A percentile compares a stretch with the other conserved stretches of the same genome.
Conservation (phyloP, 2,888 invertebrate genomes). For the Lutraria lutraria region DNA sequence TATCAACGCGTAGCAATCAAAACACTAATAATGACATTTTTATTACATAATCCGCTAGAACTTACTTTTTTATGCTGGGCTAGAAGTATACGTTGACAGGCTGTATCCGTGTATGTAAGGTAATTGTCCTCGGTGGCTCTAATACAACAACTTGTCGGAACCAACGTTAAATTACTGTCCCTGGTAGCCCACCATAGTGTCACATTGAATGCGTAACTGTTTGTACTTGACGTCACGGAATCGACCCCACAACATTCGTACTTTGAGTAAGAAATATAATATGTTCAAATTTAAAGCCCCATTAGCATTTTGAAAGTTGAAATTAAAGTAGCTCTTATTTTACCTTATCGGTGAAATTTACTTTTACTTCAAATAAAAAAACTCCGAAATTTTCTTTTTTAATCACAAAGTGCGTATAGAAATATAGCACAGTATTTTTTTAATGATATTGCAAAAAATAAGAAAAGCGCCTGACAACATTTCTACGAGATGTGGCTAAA, state of each 20-base stretch:
- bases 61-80: conserved; percentile 43
- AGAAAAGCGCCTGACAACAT: too few relatives aligned
- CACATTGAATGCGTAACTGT: conserved; percentile 41
- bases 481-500: too few relatives aligned
- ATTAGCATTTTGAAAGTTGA: too few relatives aligned
- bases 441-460: too few relatives aligned
- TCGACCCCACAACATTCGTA: conserved; percentile 59
- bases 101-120: conserved; percentile 41
- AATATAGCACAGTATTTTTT: too few relatives aligned
- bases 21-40: too few relatives aligned
- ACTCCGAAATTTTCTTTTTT: too few relatives aligned
- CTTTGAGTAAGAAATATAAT: conserved; percentile 28
- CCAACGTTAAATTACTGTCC: conserved; percentile 30
- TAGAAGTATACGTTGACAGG: conserved; percentile 35
- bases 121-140: conserved; percentile 52
- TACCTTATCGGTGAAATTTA: too few relatives aligned
- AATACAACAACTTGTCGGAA: conserved; percentile 60
- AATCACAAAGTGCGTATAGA: too few relatives aligned
- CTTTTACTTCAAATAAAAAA: too few relatives aligned
- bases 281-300: not conserved
- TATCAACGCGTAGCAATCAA: too few relatives aligned
- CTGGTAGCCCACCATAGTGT: conserved; percentile 44
- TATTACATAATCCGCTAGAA: not conserved
- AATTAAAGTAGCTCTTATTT: too few relatives aligned
- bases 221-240: conserved; percentile 23